A percentile compares a stretch with the other conserved stretches of the same genome.
Conservation (phyloP, 2,797 vertebrate species). For the Pyrocephalus nanus region DNA sequence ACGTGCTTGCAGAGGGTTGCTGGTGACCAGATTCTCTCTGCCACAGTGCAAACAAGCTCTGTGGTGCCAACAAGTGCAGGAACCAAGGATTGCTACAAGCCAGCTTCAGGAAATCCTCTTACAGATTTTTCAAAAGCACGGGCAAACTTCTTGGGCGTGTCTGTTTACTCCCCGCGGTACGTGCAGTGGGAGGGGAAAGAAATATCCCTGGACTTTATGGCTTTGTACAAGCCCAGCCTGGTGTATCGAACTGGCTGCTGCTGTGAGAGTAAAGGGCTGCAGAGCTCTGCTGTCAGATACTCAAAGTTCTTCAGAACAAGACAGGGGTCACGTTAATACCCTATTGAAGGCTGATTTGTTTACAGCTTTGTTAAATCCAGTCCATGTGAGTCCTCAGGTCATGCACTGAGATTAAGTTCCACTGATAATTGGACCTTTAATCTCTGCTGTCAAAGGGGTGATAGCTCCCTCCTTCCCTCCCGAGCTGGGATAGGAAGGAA, state of each 20-base stretch:
- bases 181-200: background rate
- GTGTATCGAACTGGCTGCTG: background rate
- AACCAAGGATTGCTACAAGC: constrained; percentile 1
- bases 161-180: background rate
- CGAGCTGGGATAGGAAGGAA: background rate
- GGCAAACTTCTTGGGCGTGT: background rate
- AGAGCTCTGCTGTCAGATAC: background rate
- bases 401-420: background rate
- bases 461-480: background rate
- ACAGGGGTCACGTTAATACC: background rate
- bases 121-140: background rate
- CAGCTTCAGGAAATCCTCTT: constrained; percentile 55
- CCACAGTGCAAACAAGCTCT: background rate
- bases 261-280: background rate
- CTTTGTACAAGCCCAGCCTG: background rate
- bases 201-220: background rate
- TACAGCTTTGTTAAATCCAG: constrained; percentile 32
- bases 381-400: background rate
- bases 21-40: background rate
- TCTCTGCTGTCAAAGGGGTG: background rate
- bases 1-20: background rate
- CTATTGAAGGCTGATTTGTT: background rate
- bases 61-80: background rate
- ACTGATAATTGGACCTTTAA: background rate
- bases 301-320: background rate